Conservation (phyloP, 2,797 vertebrate species). For the Pristis pectinata region DNA sequence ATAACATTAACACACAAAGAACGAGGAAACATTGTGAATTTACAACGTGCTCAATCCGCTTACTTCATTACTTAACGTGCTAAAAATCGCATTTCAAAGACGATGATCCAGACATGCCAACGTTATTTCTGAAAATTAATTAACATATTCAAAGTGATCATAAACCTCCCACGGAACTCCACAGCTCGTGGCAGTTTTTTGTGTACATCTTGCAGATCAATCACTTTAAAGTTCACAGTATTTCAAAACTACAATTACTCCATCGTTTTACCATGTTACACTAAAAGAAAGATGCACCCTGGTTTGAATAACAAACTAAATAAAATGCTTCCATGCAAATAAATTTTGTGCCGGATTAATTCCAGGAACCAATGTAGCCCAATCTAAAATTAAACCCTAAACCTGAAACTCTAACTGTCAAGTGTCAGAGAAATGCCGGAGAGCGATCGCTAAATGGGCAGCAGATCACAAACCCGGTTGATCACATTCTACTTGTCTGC, state of each 20-base stretch:
- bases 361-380: neutral
- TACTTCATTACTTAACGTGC: neutral
- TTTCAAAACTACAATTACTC: neutral
- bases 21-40: neutral
- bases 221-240: neutral
- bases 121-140: neutral
- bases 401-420: neutral
- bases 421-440: neutral
- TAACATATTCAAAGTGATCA: neutral
- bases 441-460: neutral
- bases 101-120: neutral
- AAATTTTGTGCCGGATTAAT: neutral
- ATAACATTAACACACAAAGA: no score
- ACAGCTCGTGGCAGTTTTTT: neutral
- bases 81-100: neutral
- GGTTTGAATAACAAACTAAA: neutral
- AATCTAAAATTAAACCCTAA: neutral
- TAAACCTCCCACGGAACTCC: neutral
- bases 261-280: neutral
- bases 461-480: neutral
- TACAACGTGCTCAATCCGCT: neutral
- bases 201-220: neutral
- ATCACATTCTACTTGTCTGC: neutral
- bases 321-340: neutral
- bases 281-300: neutral